Evolutionary conservation across 1,140 invertebrate species (phyloP), one percentile per base, ranked within the genome.

Genomic region (Temnothorax nylanderi): DNA sequence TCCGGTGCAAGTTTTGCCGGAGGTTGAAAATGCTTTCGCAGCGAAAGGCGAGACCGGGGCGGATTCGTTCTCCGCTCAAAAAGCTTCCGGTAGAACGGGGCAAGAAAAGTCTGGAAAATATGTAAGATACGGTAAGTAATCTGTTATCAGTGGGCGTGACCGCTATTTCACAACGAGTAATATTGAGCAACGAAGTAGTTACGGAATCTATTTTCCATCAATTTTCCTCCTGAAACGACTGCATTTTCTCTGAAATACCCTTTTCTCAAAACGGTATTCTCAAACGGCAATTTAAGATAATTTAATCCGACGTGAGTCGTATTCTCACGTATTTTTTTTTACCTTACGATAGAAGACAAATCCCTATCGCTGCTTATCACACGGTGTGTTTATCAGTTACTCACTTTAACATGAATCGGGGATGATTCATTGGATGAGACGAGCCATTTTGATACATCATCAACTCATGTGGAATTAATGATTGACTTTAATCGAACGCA

Each of bases 91-190:
- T 58, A 86, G 69, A 75, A 87, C 71, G 18, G 65, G 34, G 8
- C 62, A 58, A 8, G 87, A 89, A 49, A 92, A 85, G 80, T 91
- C 65, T 71, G 92, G 65, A 44, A 94, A 92, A 86, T 95, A 95
- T 86, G 92, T 95, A 4, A 93, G 91, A 88, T 95, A 95, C 89
- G 95, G 94, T 95, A 92, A 94, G 93, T 90, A 82, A 91, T 85
- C 56, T 41, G 82, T 93, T 94, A 94, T 94, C 94, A 91, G 91
- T 94, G 93, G 94, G 93, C 92, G 93, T 94, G 91, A 92, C 92
- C 90, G 80, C 78, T 65, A 62, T 64, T 88, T 87, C 77, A 8
- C 5, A 64, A 85, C 58, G 41, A 71, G 16, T 32, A 18, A 18
- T 37, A 1, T 26, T 18, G 5, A 34, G 37, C 37, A 21, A 69